Percentiles rank a stretch among this genome's conserved stretches.
These are phyloP conservation scores for Lophura nycthemera DNA, from an alignment of 2,113 vertebrate genomes.

Conservation along the genomic window DNA sequence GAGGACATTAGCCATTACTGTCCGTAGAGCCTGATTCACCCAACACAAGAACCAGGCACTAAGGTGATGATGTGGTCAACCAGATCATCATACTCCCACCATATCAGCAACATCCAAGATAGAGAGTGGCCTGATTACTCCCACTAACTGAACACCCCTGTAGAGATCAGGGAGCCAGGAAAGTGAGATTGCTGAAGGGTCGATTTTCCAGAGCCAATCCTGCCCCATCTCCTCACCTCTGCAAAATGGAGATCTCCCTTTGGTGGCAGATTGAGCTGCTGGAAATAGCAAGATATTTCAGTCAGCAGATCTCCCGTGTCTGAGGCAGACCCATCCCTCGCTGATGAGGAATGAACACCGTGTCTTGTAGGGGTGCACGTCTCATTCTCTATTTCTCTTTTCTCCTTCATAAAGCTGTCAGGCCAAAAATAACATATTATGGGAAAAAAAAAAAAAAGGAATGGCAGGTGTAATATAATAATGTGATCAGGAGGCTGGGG, in stretches of 20 bases:
- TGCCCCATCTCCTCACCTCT: not conserved
- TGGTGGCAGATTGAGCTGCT: not conserved
- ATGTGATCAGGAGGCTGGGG: not conserved
- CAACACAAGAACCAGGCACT: not conserved
- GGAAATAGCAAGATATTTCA: constrained; percentile 40
- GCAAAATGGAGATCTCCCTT: not conserved
- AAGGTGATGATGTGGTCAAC: not conserved
- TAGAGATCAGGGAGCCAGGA: not conserved
- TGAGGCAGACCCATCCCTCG: constrained; percentile 3
- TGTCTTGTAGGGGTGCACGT: not conserved
- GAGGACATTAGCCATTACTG: not conserved
- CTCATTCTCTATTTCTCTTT: constrained; percentile 52
- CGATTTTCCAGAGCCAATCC: not conserved
- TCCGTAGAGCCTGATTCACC: not conserved
- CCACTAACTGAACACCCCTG: not conserved
- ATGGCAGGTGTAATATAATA: constrained; percentile 50
- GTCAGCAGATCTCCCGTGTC: not conserved
- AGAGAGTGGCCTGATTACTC: not conserved
- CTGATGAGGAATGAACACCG: constrained; percentile 49
- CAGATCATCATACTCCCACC: not conserved
- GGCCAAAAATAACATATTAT: constrained; percentile 67
- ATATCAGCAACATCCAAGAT: rapidly evolving
- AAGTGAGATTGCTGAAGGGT: not conserved
- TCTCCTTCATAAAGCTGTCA: constrained; percentile 68
- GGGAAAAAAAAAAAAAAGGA: constrained; percentile 24